Base-by-base conservation (phyloP, 2,888 invertebrate species). In the Sinodicranocentrus sp. region DNA sequence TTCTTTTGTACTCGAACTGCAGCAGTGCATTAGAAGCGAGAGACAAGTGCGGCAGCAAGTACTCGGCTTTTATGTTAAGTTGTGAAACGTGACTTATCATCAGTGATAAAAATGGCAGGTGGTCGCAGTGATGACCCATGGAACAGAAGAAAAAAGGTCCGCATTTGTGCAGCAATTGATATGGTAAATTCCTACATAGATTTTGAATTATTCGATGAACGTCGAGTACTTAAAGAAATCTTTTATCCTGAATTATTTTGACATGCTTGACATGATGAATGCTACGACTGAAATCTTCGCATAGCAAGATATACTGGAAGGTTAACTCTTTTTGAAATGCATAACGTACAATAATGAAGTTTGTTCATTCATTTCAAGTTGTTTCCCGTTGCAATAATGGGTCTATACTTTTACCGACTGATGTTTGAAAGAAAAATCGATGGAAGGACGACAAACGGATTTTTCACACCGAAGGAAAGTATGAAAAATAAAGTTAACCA, bases 91-190 rank as follows among this genome's bases (percentile, higher is more conserved):
- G 57, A 57, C 48, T 15, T n/a, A 48, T 59, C 52, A 71, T 76
- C 48, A 71, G 65, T 71, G 82, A 82, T 43, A 54, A 76, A 68
- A 75, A 82, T 85, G 82, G 76, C 82, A 77, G 76, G 82, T 77
- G 77, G 68, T n/a, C n/a, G n/a, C n/a, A n/a, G n/a, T n/a, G n/a
- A n/a, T 73, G 85, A 85, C 70, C 85, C 85, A 26, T 85, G 85
- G 85, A 85, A 59, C 68, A 67, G 78, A 23, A 78, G 85, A 33
- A 82, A 70, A 63, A 54, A 21, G 5, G 85, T 85, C 3, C 82
- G 82, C 6, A 75, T 82, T 33, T 73, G 73, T 39, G 59, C 85
- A 1, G 82, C 78, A 44, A 21, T 85, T 19, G 85, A 85, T 63
- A 54, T 85, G 82, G 85, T 85, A 78, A 54, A 52, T 76, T 25